Evolutionary conservation across 2,888 invertebrate genomes (phyloP).

Genomic region (Melangyna quadrimaculata): DNA sequence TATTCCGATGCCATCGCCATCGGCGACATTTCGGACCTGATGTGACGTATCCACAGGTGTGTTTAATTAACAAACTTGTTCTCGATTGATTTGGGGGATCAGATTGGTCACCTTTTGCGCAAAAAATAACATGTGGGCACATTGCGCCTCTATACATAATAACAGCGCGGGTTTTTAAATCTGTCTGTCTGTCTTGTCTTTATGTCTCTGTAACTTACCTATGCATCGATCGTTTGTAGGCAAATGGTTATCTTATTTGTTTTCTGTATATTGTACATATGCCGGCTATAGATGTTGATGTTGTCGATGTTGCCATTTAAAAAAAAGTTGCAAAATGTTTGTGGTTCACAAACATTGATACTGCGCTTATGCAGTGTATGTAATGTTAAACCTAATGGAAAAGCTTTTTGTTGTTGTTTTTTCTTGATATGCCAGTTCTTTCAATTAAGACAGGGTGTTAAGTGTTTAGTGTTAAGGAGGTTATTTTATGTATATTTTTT

Average conservation of each 20-base stretch:
- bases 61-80: slow-evolving; percentile 67
- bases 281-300: slow-evolving; percentile 29
- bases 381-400: slow-evolving; percentile 10
- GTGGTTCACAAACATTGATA: slow-evolving; percentile 12
- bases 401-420: slow-evolving; percentile 6
- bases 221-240: slow-evolving; percentile 20
- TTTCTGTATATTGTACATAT: background rate
- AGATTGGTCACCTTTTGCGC: slow-evolving; percentile 32
- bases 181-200: slow-evolving; percentile 5
- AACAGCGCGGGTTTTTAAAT: background rate
- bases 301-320: slow-evolving; percentile 43
- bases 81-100: slow-evolving; percentile 60
- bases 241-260: slow-evolving; percentile 63
- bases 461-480: slow-evolving; percentile 33
- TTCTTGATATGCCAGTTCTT: background rate
- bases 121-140: slow-evolving; percentile 16
- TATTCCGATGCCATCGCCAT: slow-evolving; percentile 1
- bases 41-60: slow-evolving; percentile 67
- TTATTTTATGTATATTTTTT: slow-evolving; percentile 41
- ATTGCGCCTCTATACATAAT: background rate
- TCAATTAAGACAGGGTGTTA: slow-evolving; percentile 50
- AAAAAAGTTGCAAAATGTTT: slow-evolving; percentile 48
- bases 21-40: slow-evolving; percentile 27
- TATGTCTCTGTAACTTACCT: background rate
- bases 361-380: background rate